Evolutionary conservation across 2,113 vertebrate species (phyloP).

Genomic region (Turnix velox): DNA sequence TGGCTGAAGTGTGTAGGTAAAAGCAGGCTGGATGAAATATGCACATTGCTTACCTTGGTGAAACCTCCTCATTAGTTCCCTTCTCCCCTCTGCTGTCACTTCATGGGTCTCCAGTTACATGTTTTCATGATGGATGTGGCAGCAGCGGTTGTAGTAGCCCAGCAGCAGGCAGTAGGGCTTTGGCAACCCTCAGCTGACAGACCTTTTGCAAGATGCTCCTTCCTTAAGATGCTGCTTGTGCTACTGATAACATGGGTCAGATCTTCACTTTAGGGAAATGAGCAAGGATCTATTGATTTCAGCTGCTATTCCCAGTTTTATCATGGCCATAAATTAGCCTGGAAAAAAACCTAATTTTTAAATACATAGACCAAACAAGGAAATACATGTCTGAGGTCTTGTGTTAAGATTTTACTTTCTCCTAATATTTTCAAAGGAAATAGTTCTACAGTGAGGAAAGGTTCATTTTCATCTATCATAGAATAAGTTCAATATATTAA

Average conservation of each 20-base stretch:
- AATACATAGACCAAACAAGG: not conserved
- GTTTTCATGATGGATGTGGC: not conserved
- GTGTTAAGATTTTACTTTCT: not conserved
- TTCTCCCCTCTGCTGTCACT: not conserved
- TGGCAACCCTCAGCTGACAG: not conserved
- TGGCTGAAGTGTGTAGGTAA: not conserved
- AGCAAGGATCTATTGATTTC: not conserved
- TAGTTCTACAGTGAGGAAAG: not conserved
- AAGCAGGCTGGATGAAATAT: slow-evolving; percentile 1
- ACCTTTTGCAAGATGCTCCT: not conserved
- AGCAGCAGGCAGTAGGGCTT: not conserved
- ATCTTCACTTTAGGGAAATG: not conserved
- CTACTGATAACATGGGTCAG: not conserved
- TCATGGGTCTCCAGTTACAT: slow-evolving; percentile 13
- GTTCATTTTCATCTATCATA: not conserved
- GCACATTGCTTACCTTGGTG: slow-evolving; percentile 20
- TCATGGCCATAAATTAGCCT: not conserved
- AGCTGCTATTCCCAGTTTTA: not conserved
- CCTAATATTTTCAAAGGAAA: not conserved
- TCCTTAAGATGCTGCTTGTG: not conserved
- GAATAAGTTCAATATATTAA: accelerated
- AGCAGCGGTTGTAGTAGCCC: not conserved
- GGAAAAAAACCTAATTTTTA: not conserved
- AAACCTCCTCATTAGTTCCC: slow-evolving; percentile 35
- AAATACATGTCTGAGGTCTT: not conserved